Evolutionary conservation across 2,888 invertebrate species (phyloP).

Genomic region (Hypsopygia costalis): DNA sequence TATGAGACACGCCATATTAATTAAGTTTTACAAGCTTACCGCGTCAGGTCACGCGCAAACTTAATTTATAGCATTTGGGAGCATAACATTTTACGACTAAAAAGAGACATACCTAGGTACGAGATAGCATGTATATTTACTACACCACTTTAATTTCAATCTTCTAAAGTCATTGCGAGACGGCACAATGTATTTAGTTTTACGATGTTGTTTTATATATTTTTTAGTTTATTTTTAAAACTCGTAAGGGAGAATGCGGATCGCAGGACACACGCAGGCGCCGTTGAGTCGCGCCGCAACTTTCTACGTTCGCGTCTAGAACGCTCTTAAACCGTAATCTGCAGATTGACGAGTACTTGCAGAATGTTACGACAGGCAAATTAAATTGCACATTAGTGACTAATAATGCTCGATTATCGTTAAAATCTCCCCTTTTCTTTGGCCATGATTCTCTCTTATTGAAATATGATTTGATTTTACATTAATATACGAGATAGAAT

Average conservation of each 20-base stretch:
- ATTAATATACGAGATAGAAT: not conserved
- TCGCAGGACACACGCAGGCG: slow-evolving; percentile 75
- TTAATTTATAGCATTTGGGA: too few species aligned
- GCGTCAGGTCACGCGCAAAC: not conserved
- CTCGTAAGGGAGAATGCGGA: slow-evolving; percentile 69
- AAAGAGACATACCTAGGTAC: not conserved
- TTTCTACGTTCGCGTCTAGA: slow-evolving; percentile 78
- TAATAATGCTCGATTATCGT: slow-evolving; percentile 49
- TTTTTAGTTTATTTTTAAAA: slow-evolving; percentile 65
- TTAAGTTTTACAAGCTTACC: too few species aligned
- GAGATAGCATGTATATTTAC: too few species aligned
- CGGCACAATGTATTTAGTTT: slow-evolving; percentile 57
- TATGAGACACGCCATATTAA: too few species aligned
- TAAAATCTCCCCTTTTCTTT: slow-evolving; percentile 31
- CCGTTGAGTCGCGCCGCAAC: slow-evolving; percentile 76
- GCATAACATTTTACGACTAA: not conserved
- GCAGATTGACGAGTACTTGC: slow-evolving; percentile 72
- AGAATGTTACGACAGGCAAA: slow-evolving; percentile 71
- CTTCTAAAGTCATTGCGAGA: slow-evolving; percentile 42
- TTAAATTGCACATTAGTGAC: slow-evolving; percentile 63
- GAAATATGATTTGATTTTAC: slow-evolving; percentile 5
- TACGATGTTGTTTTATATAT: slow-evolving; percentile 54
- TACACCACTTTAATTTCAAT: slow-evolving; percentile 16
- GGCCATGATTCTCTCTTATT: slow-evolving; percentile 25
- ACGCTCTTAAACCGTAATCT: slow-evolving; percentile 76